Evolutionary conservation across 2,113 vertebrate species (phyloP), one percentile per base, ranked within the genome.

Genomic region (Probosciger aterrimus): DNA sequence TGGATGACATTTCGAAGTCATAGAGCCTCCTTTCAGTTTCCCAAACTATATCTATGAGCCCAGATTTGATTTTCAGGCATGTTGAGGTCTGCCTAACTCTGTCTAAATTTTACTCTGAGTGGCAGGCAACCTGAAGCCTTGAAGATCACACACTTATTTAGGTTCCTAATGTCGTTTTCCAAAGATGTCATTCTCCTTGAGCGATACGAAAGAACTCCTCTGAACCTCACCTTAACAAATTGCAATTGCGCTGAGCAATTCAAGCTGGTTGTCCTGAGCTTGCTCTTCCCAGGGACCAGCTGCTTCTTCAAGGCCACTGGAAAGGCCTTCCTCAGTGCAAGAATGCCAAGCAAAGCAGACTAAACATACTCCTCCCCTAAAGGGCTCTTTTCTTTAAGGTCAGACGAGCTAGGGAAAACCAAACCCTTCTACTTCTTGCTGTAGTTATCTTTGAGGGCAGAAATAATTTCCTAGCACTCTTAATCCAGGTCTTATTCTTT

Each of bases 21-120:
- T 25, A 14, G 15, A 74, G 25, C 7, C 15, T 80, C 68, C 37
- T 78, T 59, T 82, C 55, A 63, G 7, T 89, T 86, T 71, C 23
- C 44, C 85, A 60, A 79, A 82, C 19, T 10, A 20, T 11, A 88
- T 35, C 50, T 91, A 5, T 79, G 67, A 76, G 28, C 18, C 59
- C 59, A 74, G 37, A 93, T 90, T 77, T 80, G 28, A 67, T 91
- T 94, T 96, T 91, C 74, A 82, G 59, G 18, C 35, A 25, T 3
- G 11, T 6, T 33, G 41, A 94, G 18, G 53, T 64, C 59, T 82
- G 22, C 10, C 30, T 69, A 92, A 90, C 30, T 23, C n/a, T 5
- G 5, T 67, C 27, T 67, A 37, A 81, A 79, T 91, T 78, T 78
- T 67, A 75, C 74, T 60, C 47, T 70, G 55, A 75, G 35, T 33